Evolutionary conservation across 2,888 invertebrate genomes (phyloP), one percentile per base, ranked within the genome.

Genomic region (Polymixis flavicincta): DNA sequence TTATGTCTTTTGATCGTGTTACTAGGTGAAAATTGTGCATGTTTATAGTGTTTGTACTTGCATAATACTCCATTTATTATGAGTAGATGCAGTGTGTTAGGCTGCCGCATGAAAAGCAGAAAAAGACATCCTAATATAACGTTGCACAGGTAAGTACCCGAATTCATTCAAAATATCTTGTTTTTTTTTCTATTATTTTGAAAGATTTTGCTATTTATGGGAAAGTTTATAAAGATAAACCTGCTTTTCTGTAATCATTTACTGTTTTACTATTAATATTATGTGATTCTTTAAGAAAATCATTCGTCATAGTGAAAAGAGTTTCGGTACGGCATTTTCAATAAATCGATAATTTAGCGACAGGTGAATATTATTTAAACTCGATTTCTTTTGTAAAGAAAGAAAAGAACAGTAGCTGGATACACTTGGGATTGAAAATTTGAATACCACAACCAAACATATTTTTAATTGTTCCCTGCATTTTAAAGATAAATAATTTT

Each of bases 371-470:
- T 14, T 61, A 61, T n/a, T n/a, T 61, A 42, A n/a, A 42, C 61
- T 61, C n/a, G 42, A 42, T 63, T 45, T 42, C 17, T n/a, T 63
- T 63, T 63, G 61, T 45, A 63, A 63, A 63, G 11, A 63, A 63
- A 61, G 67, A 63, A 63, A 63, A 63, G n/a, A 63, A 42, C 61
- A 63, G 61, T 63, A 42, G 61, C 17, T 63, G 61, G 61, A 63
- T 63, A 63, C 42, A 63, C 61, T 63, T 63, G 42, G 61, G 61
- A 42, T 63, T 63, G 17, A 42, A 63, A 63, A 63, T 63, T 42
- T 63, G 42, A 63, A 63, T 45, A 45, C 25, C 25, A 63, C 63
- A 63, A 63, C 42, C 42, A 63, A 63, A 3, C 42, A 25, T 42
- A 63, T 63, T 63, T 63, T 63, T 42, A 63, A 45, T 45, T 63